A percentile compares a stretch with the other conserved stretches of the same genome.
phyloP scores from a whole-genome alignment of 2,113 vertebrate species.

The Triplophysa dalaica region DNA sequence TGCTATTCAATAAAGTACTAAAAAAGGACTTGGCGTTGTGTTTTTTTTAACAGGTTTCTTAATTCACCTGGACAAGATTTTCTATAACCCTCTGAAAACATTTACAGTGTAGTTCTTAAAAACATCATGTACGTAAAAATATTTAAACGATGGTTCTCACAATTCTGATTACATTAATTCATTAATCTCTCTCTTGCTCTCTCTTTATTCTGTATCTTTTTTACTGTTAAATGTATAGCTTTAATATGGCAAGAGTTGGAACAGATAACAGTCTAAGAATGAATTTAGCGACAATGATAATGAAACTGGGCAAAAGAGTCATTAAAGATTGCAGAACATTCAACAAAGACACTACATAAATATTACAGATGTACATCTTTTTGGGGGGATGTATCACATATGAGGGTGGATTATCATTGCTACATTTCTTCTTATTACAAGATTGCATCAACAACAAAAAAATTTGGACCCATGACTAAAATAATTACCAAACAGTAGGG shows the following conservation, averaged over 20 bases:
- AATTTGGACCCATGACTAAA: not conserved
- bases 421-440: not conserved
- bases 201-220: too few species aligned
- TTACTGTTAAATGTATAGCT: not conserved
- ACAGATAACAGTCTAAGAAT: too few species aligned
- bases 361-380: not conserved
- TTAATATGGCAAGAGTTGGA: too few species aligned
- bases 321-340: not conserved
- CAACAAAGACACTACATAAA: not conserved
- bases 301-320: not conserved
- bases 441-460: not conserved
- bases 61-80: not conserved
- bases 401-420: not conserved
- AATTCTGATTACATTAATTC: too few species aligned
- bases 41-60: not conserved
- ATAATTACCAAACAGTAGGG: not conserved
- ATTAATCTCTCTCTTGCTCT: too few species aligned
- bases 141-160: not conserved
- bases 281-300: not conserved
- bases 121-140: not conserved
- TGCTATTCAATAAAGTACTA: conserved; percentile 73
- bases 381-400: not conserved
- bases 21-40: not conserved
- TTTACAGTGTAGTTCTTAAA: not conserved
- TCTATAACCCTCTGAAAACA: not conserved